Evolutionary conservation across 2,113 vertebrate species (phyloP).

Genomic region (Platysternon megacephalum): DNA sequence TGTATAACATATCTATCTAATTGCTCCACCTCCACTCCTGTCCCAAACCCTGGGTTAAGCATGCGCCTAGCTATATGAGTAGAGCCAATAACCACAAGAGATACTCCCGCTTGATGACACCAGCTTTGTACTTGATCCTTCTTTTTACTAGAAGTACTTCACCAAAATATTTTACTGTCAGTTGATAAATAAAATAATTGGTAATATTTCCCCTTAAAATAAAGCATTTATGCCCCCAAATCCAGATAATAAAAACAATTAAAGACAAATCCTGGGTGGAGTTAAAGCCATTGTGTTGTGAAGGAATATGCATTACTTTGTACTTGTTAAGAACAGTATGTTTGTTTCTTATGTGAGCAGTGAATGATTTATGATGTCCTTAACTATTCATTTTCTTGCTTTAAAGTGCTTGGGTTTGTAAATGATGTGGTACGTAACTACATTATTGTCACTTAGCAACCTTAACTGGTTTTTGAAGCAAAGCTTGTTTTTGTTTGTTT

Average conservation of each 20-base stretch:
- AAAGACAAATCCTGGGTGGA: not conserved
- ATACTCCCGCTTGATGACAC: not conserved
- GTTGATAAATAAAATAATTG: not conserved
- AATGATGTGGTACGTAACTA: not conserved
- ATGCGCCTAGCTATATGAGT: not conserved
- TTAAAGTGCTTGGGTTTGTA: not conserved
- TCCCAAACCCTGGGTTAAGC: not conserved
- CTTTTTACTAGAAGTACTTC: not conserved
- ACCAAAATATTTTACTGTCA: not conserved
- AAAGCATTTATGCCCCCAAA: not conserved
- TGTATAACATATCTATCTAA: not conserved
- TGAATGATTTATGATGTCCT: rapidly evolving
- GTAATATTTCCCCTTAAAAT: not conserved
- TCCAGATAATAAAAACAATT: not conserved
- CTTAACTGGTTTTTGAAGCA: not conserved
- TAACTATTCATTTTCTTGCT: not conserved
- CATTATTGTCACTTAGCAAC: not conserved
- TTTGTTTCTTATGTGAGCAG: not conserved
- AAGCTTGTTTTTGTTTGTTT: not conserved
- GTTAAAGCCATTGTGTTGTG: rapidly evolving
- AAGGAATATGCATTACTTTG: not conserved
- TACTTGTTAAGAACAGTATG: not conserved
- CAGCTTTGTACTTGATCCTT: not conserved
- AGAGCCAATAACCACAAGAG: not conserved
- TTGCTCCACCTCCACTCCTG: not conserved